phyloP scores from a whole-genome alignment of 2,113 vertebrate genomes.

The Passer domesticus region DNA sequence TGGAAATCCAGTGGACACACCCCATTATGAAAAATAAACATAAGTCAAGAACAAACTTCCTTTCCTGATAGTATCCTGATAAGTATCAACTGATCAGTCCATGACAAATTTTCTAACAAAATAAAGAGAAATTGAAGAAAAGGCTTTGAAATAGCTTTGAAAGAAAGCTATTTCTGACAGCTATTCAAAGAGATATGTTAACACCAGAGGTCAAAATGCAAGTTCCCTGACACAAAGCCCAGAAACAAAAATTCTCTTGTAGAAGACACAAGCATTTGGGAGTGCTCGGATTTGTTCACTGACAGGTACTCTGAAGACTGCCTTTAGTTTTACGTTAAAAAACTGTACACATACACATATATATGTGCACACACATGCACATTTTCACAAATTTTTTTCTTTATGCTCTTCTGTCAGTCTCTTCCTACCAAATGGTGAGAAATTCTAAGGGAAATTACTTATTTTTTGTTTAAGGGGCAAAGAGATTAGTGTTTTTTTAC shows the following conservation, averaged over 20 bases:
- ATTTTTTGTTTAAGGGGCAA: not conserved
- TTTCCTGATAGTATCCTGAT: not conserved
- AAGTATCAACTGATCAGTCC: not conserved
- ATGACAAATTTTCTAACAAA: not conserved
- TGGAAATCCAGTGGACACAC: not conserved
- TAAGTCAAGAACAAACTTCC: not conserved
- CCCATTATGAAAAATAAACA: not conserved
- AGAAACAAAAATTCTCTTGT: not conserved
- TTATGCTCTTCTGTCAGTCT: not conserved
- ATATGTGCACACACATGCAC: not conserved
- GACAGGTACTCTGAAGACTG: not conserved
- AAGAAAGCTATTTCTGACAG: not conserved
- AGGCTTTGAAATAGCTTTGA: not conserved
- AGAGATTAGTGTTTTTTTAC: not conserved
- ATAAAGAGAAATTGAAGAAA: not conserved
- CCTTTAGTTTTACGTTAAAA: not conserved
- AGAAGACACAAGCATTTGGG: rapidly evolving
- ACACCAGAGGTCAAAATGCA: not conserved
- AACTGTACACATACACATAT: not conserved
- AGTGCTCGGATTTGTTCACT: not conserved
- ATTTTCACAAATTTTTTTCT: not conserved
- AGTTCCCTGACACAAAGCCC: not conserved
- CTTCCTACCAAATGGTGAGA: not conserved
- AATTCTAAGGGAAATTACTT: not conserved
- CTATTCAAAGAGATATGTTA: not conserved